phyloP scores from a whole-genome alignment of 1,140 invertebrate genomes.

The Acromyrmex echinatior region DNA sequence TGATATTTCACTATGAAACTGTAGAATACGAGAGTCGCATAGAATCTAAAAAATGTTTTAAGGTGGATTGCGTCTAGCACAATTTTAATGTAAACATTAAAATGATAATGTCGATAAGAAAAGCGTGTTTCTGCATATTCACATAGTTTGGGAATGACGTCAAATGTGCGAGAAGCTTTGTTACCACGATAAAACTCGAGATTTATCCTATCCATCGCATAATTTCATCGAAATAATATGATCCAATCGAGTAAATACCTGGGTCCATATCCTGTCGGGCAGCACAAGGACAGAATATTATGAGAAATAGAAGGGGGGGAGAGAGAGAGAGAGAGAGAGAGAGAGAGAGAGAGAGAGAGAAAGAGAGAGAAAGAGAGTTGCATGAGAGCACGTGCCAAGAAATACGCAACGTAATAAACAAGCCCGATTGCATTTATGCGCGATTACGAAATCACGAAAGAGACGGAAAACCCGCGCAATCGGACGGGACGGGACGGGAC shows the following conservation, averaged over 20 bases:
- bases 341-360: neutral
- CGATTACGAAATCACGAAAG: neutral
- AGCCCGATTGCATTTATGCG: neutral
- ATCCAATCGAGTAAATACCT: conserved; percentile 74
- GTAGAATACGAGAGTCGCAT: neutral
- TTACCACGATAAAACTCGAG: neutral
- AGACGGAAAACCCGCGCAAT: neutral
- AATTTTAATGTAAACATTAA: conserved; percentile 13
- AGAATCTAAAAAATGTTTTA: too few species aligned
- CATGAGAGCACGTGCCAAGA: neutral
- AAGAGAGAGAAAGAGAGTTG: neutral
- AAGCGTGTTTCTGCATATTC: neutral
- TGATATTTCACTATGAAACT: neutral
- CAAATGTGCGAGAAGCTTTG: neutral
- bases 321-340: neutral
- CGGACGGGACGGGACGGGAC: neutral
- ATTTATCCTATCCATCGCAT: neutral
- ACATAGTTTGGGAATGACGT: conserved; percentile 6
- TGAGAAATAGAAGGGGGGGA: neutral
- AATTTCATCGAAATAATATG: neutral
- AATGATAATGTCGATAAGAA: conserved; percentile 24
- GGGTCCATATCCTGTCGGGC: conserved; percentile 79
- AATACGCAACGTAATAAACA: neutral
- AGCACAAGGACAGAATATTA: conserved; percentile 63
- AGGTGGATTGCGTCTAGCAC: neutral